A percentile compares a stretch with the other conserved stretches of the same genome.
Conservation (phyloP, 2,888 invertebrate species). For the Suillia variegata region DNA sequence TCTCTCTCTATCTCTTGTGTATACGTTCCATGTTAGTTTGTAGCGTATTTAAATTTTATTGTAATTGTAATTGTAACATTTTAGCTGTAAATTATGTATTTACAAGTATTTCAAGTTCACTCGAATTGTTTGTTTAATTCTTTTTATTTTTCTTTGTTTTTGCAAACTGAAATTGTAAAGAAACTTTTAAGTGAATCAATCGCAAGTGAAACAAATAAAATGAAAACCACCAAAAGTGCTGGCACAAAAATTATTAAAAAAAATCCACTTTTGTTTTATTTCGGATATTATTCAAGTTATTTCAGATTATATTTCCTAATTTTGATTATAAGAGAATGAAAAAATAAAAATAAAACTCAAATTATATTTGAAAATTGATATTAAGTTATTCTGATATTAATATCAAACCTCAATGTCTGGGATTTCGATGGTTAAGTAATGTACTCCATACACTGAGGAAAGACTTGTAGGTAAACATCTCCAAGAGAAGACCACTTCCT, state of each 20-base stretch:
- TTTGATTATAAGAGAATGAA: too few species aligned
- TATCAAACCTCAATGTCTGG: too few species aligned
- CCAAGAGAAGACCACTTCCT: too few species aligned
- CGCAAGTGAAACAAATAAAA: slow-evolving; percentile 16
- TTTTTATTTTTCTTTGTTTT: too few species aligned
- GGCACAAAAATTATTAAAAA: slow-evolving; percentile 44
- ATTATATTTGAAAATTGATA: too few species aligned
- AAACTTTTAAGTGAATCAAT: slow-evolving; percentile 1
- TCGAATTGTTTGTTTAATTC: neutral
- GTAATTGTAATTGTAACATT: slow-evolving; percentile 16
- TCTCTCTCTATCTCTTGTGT: slow-evolving; percentile 10
- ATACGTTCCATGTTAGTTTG: slow-evolving; percentile 16
- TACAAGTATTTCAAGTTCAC: neutral
- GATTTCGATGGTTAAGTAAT: too few species aligned
- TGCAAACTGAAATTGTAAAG: neutral
- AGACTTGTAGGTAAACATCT: too few species aligned
- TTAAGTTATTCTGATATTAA: too few species aligned
- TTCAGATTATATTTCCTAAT: too few species aligned
- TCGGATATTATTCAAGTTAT: too few species aligned
- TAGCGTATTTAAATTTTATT: slow-evolving; percentile 15
- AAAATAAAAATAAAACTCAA: too few species aligned
- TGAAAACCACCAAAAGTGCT: slow-evolving; percentile 55
- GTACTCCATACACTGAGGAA: too few species aligned
- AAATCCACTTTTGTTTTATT: slow-evolving; percentile 11
- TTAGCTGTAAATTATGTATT: slow-evolving; percentile 6